Percentiles rank a stretch among this genome's conserved stretches.
Conservation (phyloP, 2,113 vertebrate species). For the Apaloderma vittatum region DNA sequence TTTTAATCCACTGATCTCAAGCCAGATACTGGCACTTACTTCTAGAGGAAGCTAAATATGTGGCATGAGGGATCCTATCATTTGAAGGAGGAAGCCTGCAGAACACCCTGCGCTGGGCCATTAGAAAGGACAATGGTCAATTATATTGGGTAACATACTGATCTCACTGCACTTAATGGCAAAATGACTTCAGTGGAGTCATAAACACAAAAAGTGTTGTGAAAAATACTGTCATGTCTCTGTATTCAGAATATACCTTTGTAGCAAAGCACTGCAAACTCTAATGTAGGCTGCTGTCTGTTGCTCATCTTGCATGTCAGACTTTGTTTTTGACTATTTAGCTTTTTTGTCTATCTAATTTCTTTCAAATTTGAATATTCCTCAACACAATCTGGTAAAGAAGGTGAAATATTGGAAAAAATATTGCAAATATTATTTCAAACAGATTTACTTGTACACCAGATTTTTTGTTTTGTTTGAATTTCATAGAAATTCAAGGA, state of each 20-base stretch:
- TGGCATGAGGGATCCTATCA: constrained; percentile 3
- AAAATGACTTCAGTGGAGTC: not conserved
- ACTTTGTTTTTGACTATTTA: not conserved
- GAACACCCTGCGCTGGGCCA: not conserved
- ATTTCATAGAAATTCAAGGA: not conserved
- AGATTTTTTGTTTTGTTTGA: not conserved
- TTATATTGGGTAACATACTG: not conserved
- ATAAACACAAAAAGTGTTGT: not conserved
- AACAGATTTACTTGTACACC: not conserved
- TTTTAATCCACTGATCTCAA: constrained; percentile 66
- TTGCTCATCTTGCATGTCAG: not conserved
- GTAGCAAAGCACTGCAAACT: not conserved
- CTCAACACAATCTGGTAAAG: not conserved
- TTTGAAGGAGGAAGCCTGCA: constrained; percentile 11
- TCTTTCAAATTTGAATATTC: not conserved
- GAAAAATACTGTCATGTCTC: not conserved
- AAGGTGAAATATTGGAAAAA: constrained; percentile 3
- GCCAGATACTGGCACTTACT: constrained; percentile 31
- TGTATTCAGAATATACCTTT: not conserved
- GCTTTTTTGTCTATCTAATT: not conserved
- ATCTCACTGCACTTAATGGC: not conserved
- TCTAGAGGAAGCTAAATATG: not conserved
- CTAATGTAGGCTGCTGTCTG: not conserved
- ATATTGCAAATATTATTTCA: not conserved
- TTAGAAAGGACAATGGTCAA: constrained; percentile 10